Evolutionary conservation across 30 jellyfish, hydroid and myxozoan species (phyloP), one percentile per base, ranked within the genome.

Genomic region (Catostylus mosaicus): DNA sequence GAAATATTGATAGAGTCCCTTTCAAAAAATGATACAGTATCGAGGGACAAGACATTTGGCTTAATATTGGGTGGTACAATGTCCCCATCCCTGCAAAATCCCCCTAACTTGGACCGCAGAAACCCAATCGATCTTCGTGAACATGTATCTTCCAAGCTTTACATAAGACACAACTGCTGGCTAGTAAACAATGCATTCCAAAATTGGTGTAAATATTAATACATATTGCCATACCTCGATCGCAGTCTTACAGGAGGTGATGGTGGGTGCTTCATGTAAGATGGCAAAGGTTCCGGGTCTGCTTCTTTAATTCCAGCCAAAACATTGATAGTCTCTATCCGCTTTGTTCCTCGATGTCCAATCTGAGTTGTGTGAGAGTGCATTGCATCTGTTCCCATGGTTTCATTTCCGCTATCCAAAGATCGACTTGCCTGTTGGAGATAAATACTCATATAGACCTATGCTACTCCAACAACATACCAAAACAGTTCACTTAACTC

Each of bases 341-440:
- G 88, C 75, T 47, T 84, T 30, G 33, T 7, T 30, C 67, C 73
- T 9, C 46, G 77, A 20, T 47, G 33, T 8, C 82, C 34, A 22
- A 8, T 62, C 19, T 69, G 79, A 16, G 61, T 63, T 6, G 78
- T 4, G 43, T 73, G 83, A n/a, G 86, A 27, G 40, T 51, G 48
- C 32, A 85, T 69, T 34, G 73, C 31, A 10, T 45, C 84, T 14
- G 98, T 86, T 31, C 81, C 59, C 90, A 85, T 72, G 0, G 98
- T 85, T 50, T 90, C 96, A 81, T 92, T 85, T 6, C 98, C 98
- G 59, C 96, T 85, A 86, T 92, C 98, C 75, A 89, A 52, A 11
- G 96, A 85, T 24, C 76, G 83, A 54, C 52, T 19, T 34, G 77
- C 51, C 0, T 9, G 51, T 30, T 43, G 72, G 45, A 37, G 31